Base-by-base conservation (phyloP, 2,797 vertebrate species). In the Pelobates cultripes region DNA sequence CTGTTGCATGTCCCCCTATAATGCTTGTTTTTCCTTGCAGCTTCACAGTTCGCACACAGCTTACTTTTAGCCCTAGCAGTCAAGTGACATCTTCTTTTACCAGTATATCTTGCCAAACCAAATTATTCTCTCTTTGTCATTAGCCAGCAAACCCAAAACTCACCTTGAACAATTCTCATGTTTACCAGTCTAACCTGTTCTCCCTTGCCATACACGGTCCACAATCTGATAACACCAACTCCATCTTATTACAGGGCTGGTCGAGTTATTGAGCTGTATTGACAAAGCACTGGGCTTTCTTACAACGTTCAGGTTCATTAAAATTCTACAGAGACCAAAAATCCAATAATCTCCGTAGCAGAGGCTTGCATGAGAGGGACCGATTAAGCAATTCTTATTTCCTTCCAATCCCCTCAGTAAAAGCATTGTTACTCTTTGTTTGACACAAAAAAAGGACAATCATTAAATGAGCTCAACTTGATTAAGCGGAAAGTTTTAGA, bases 191-290 rank as follows among this genome's bases (percentile, higher is more conserved):
- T 44, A 41, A 73, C 78, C 70, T 73, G 43, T 70, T 77, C 68
- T 6, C 44, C 85, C 63, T 47, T 7, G 28, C 15, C 55, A 51
- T 44, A 67, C 53, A 45, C 67, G 44, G 55, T 77, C 87, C 89
- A 89, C 86, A 90, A 88, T 93, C 92, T 91, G 88, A 94, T 95
- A 94, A 92, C 88, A 91, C 89, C 90, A 90, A 89, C 89, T 93
- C 91, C 92, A 94, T 94, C 91, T 95, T 94, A 96, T 96, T 96
- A 96, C 93, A 95, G 91, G 94, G 95, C 93, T 94, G 94, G 91
- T 92, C 92, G 77, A 91, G 89, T 94, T 96, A 96, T 96, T 95
- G 95, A 96, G 92, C 93, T 88, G 85, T 92, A 93, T 94, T 94
- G 95, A 94, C 92, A 92, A 91, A 94, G 85, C 87, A 85, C 82